Evolutionary conservation across 1,140 invertebrate genomes (phyloP), one percentile per base, ranked within the genome.

Genomic region (Drosophila athabasca): DNA sequence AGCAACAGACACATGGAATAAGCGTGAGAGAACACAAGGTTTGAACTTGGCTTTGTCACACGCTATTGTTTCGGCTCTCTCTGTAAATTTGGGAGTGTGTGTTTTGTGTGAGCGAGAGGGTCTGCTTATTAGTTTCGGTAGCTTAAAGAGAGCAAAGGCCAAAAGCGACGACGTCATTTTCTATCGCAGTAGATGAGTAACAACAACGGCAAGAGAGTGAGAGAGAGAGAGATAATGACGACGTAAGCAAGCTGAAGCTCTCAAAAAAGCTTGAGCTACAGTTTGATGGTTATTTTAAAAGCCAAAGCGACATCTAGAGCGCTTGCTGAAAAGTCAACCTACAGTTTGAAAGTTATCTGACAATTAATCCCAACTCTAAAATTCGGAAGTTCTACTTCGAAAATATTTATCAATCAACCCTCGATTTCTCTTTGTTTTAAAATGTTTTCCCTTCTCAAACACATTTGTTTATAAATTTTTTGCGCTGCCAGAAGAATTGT

Each of bases 11-110:
- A 31, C 29, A 53, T 43, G 49, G 39, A 51, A 50, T 17, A 35
- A 64, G 62, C 24, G 43, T 60, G 35, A 13, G 35, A 39, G 35
- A 39, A 13, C 3, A 62, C 41, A 84, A 85, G 81, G 62, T 80
- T 85, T 84, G 72, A 84, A 85, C 80, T 84, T 85, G 80, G 80
- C 68, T 84, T 84, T 41, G 51, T 50, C 44, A 66, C 73, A 74
- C 67, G 71, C 79, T 73, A 73, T 58, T 11, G 35, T 39, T 11
- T 39, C 35, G 9, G 35, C 35, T 13, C 35, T 39, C 35, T 35
- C 46, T 26, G 19, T 31, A 44, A 46, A 29, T 26, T n/a, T 11
- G 9, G 11, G 43, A 1, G 48, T 55, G 26, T 58, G 19, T 51
- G 49, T 59, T 19, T 19, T 19, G 26, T 51, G 49, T 9, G 70